These are phyloP conservation scores for Nesoenas mayeri DNA, from an alignment of 2,113 vertebrate genomes.

Conservation along the genomic window DNA sequence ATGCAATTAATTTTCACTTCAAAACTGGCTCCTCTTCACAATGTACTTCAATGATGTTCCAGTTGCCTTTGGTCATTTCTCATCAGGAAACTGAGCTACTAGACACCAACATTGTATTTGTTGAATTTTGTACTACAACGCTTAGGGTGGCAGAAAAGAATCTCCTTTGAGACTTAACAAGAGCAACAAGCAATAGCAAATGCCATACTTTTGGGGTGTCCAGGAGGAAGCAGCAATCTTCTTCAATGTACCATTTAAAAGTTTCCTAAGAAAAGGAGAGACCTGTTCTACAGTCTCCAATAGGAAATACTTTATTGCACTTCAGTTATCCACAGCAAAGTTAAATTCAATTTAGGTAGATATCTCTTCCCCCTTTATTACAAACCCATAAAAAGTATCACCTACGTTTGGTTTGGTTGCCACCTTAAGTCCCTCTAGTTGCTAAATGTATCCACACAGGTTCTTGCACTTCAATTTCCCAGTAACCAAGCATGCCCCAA, in stretches of 20 bases:
- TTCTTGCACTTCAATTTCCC: not conserved
- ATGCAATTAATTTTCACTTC: not conserved
- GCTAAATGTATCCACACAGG: not conserved
- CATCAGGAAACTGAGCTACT: not conserved
- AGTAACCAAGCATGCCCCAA: not conserved
- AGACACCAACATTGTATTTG: not conserved
- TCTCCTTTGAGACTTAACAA: slow-evolving; percentile 18
- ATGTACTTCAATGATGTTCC: not conserved
- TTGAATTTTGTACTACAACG: not conserved
- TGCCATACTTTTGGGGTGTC: not conserved
- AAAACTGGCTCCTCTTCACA: not conserved
- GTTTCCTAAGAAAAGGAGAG: slow-evolving; percentile 22
- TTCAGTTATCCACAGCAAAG: not conserved
- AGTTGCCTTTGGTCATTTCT: not conserved
- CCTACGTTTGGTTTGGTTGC: not conserved
- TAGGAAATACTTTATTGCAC: not conserved
- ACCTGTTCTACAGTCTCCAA: not conserved
- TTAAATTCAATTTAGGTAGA: not conserved
- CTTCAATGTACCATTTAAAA: not conserved
- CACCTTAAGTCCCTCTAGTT: not conserved
- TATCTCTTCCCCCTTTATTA: not conserved
- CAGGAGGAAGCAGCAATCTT: not conserved
- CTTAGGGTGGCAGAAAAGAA: not conserved
- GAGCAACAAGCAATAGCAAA: not conserved
- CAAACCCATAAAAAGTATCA: not conserved